phyloP scores from a whole-genome alignment of 2,113 vertebrate genomes.

The Percopsis transmontana region DNA sequence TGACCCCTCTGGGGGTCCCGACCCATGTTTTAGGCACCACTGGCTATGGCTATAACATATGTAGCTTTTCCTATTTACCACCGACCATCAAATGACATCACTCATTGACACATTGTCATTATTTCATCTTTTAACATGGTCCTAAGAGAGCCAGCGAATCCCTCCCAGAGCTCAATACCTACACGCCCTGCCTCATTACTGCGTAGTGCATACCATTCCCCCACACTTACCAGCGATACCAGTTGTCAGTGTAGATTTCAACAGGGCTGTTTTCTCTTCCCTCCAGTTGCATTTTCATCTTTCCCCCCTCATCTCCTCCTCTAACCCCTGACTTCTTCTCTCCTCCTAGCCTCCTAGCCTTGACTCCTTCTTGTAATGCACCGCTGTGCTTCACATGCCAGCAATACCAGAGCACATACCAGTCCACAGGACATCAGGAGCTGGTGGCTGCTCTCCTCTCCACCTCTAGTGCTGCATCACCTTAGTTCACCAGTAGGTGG shows the following conservation, averaged over 20 bases:
- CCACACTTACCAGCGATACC: slow-evolving; percentile 38
- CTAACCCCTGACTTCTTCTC: not conserved
- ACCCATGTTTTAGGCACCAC: too few relatives aligned
- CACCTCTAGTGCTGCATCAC: not conserved
- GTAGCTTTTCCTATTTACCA: too few relatives aligned
- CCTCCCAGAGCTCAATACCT: too few relatives aligned
- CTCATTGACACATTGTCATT: too few relatives aligned
- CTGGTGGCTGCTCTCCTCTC: not conserved
- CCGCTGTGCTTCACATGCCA: slow-evolving; percentile 39
- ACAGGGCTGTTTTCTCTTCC: slow-evolving; percentile 4
- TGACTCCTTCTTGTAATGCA: not conserved
- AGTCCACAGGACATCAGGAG: slow-evolving; percentile 22
- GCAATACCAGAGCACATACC: slow-evolving; percentile 26
- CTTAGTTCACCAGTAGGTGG: slow-evolving; percentile 48
- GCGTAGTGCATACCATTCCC: too few relatives aligned
- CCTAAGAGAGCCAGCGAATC: too few relatives aligned
- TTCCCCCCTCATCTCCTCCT: slow-evolving; percentile 10
- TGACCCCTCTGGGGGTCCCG: too few relatives aligned
- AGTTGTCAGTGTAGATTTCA: slow-evolving; percentile 13
- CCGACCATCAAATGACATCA: too few relatives aligned
- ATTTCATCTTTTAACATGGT: too few relatives aligned
- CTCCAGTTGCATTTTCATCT: slow-evolving; percentile 4
- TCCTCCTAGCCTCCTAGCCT: slow-evolving; percentile 16
- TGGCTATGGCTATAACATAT: too few relatives aligned
- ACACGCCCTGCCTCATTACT: too few relatives aligned